Evolutionary conservation across 1,140 invertebrate species (phyloP).

Genomic region (Drosophila bipectinata): DNA sequence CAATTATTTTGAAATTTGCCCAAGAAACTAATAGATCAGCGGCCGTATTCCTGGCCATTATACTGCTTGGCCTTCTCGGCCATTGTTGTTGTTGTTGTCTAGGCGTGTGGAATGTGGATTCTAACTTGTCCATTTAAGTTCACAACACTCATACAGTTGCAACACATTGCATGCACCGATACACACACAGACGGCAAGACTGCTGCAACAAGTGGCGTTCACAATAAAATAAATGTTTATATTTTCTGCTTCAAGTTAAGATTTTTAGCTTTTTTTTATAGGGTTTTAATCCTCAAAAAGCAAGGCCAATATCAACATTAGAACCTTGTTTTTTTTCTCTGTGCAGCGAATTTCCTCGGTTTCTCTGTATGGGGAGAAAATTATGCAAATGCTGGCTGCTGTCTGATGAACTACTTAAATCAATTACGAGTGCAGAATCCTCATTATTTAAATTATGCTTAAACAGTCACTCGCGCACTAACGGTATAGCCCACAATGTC

Average conservation of each 20-base stretch:
- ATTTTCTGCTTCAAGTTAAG: neutral
- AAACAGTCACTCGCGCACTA: conserved; percentile 68
- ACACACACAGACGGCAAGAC: conserved; percentile 23
- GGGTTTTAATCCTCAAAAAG: too few relatives aligned
- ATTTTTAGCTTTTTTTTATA: neutral
- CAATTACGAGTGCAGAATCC: conserved; percentile 73
- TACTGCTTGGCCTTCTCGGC: conserved; percentile 47
- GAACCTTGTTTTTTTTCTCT: neutral
- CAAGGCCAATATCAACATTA: neutral
- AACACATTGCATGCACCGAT: conserved; percentile 11
- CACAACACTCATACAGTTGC: conserved; percentile 38
- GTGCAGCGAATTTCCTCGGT: conserved; percentile 49
- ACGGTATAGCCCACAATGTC: conserved; percentile 51
- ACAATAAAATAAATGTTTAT: neutral
- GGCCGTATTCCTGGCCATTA: conserved; percentile 46
- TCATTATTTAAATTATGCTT: conserved; percentile 79
- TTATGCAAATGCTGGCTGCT: conserved; percentile 67
- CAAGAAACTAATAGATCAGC: conserved; percentile 72
- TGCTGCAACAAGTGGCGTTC: conserved; percentile 5
- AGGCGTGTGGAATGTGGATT: conserved; percentile 73
- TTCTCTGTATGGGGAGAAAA: conserved; percentile 41
- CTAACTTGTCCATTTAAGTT: conserved; percentile 78
- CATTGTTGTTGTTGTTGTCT: conserved; percentile 41
- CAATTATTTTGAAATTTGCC: conserved; percentile 79
- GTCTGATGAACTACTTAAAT: conserved; percentile 71